Percentiles rank a stretch among this genome's conserved stretches.
These are phyloP conservation scores for Telmatochromis brachygnathus DNA, from an alignment of 2,113 vertebrate genomes.

Conservation along the genomic window DNA sequence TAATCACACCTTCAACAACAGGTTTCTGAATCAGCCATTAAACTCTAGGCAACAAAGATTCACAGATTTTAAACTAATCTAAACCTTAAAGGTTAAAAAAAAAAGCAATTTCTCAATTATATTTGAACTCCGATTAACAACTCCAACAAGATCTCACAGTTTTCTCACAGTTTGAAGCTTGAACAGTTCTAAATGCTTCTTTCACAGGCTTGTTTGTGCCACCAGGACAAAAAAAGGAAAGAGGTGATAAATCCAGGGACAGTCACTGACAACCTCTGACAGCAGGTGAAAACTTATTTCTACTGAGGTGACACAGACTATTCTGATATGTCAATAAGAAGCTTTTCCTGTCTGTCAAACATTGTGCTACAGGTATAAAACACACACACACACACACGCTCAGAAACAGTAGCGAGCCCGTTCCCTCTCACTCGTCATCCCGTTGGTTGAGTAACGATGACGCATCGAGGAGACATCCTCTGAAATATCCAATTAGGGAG, in stretches of 20 bases:
- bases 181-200: neutral
- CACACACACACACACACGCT: neutral
- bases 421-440: conserved; percentile 69
- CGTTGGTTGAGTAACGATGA: conserved; percentile 75
- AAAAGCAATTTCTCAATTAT: neutral
- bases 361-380: conserved; percentile 40
- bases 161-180: neutral
- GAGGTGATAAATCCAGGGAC: neutral
- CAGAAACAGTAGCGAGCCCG: neutral
- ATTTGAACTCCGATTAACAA: neutral
- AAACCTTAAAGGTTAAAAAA: neutral
- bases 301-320: neutral
- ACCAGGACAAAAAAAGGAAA: neutral
- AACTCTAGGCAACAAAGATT: neutral
- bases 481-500: conserved; percentile 88
- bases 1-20: neutral
- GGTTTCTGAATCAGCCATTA: neutral
- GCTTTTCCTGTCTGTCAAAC: conserved; percentile 9
- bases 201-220: neutral
- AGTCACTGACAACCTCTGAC: neutral
- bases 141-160: neutral
- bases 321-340: conserved; percentile 2
- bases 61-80: neutral
- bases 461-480: conserved; percentile 83
- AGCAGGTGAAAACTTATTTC: neutral